These are phyloP conservation scores for Sturnus vulgaris DNA, from an alignment of 2,113 vertebrate species.

Conservation along the genomic window DNA sequence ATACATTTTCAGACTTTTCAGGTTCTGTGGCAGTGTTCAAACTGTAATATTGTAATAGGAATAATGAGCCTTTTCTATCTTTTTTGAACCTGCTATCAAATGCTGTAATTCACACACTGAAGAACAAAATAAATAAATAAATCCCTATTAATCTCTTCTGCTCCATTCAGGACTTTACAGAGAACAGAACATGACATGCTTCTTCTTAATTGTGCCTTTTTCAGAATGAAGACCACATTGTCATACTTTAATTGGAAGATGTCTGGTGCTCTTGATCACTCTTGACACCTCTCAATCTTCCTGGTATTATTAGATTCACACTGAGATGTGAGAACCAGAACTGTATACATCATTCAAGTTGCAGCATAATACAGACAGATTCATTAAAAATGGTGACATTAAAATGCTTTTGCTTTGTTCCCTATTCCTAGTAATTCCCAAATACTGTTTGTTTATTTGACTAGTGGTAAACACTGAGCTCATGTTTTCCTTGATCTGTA, in stretches of 20 bases:
- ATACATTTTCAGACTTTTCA: not conserved
- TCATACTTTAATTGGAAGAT: not conserved
- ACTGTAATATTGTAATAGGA: not conserved
- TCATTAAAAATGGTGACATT: not conserved
- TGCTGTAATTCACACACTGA: not conserved
- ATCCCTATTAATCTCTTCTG: not conserved
- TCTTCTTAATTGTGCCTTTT: not conserved
- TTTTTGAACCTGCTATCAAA: not conserved
- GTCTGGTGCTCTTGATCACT: not conserved
- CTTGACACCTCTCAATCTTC: not conserved
- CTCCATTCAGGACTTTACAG: not conserved
- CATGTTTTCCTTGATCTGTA: not conserved
- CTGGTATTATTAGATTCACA: not conserved
- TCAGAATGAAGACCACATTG: not conserved
- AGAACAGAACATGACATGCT: not conserved
- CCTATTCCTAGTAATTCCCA: not conserved
- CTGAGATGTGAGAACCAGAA: not conserved
- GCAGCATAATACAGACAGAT: rapidly evolving
- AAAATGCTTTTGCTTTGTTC: not conserved
- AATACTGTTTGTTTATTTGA: not conserved
- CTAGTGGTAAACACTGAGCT: not conserved
- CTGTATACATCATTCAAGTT: not conserved
- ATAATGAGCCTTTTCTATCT: not conserved
- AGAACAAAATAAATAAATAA: not conserved
- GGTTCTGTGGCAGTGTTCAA: not conserved